Percentiles rank a stretch among this genome's conserved stretches.
Evolutionary conservation across 2,888 invertebrate species (phyloP).

Genomic region (Pandemis heparana): DNA sequence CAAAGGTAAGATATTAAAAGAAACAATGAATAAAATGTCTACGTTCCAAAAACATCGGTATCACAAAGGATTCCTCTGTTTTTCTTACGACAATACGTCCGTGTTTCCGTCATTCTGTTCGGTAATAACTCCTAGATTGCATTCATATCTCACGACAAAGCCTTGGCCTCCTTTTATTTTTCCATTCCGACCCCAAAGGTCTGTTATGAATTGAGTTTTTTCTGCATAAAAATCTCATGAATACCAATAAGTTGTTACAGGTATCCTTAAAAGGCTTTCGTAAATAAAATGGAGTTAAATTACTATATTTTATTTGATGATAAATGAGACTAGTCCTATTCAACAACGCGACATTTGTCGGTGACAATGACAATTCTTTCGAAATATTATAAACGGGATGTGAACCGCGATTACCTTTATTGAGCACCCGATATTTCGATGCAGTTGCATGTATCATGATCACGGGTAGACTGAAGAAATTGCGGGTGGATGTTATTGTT

Average conservation of each 20-base stretch:
- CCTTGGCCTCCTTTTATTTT: conserved; percentile 19
- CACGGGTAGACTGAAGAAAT: too few relatives aligned
- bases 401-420: too few relatives aligned
- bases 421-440: too few relatives aligned
- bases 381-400: too few relatives aligned
- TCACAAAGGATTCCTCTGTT: conserved; percentile 16
- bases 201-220: conserved; percentile 25
- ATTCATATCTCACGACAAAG: conserved; percentile 33
- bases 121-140: conserved; percentile 37
- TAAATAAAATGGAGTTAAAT: neutral
- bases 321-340: neutral
- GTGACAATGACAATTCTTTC: too few relatives aligned
- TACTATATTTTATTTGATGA: conserved; percentile 1
- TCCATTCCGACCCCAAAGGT: conserved; percentile 16
- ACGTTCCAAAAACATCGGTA: neutral
- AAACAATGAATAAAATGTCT: neutral
- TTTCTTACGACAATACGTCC: conserved; percentile 30
- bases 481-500: too few relatives aligned
- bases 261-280: neutral
- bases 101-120: conserved; percentile 21
- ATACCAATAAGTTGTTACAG: conserved; percentile 26
- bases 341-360: too few relatives aligned
- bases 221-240: conserved; percentile 29
- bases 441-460: too few relatives aligned
- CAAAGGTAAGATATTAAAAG: neutral